Conservation (phyloP, 2,888 invertebrate genomes). For the Alcis repandata region DNA sequence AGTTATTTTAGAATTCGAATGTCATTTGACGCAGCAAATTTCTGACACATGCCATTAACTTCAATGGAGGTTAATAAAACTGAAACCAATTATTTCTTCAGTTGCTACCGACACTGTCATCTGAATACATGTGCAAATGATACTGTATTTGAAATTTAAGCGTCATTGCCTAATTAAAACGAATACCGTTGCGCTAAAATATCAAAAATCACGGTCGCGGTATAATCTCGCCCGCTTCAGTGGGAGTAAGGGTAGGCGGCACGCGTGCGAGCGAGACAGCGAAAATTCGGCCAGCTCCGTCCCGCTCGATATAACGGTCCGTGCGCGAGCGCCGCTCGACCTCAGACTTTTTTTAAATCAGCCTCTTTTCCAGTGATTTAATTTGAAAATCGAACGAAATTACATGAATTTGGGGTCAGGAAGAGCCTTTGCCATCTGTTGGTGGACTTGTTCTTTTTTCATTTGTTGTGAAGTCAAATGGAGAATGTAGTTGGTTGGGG, state of each 20-base stretch:
- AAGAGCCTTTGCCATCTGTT: slow-evolving; percentile 51
- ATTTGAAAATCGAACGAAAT: slow-evolving; percentile 70
- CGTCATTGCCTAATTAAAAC: background rate
- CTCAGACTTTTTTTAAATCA: slow-evolving; percentile 66
- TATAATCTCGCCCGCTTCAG: slow-evolving; percentile 63
- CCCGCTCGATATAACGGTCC: slow-evolving; percentile 66
- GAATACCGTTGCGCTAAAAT: slow-evolving; percentile 53
- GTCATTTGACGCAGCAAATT: background rate
- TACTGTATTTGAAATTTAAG: background rate
- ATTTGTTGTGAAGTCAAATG: slow-evolving; percentile 12
- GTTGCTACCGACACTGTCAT: background rate
- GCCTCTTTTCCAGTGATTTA: slow-evolving; percentile 66
- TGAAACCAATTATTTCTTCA: background rate
- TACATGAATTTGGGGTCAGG: slow-evolving; percentile 55
- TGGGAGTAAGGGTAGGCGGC: slow-evolving; percentile 76
- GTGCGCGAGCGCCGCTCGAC: slow-evolving; percentile 69
- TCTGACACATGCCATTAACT: background rate
- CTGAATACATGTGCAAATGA: background rate
- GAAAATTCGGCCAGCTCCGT: slow-evolving; percentile 49
- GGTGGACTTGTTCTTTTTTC: slow-evolving; percentile 21
- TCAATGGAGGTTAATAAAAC: background rate
- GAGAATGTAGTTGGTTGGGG: slow-evolving; percentile 10
- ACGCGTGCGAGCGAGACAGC: slow-evolving; percentile 66
- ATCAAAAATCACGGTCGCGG: slow-evolving; percentile 66
- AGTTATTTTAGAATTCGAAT: background rate